Percentiles rank a stretch among this genome's conserved stretches.
These are phyloP conservation scores for Drosophila peninsularis DNA, from an alignment of 2,888 invertebrate species.

Conservation along the genomic window DNA sequence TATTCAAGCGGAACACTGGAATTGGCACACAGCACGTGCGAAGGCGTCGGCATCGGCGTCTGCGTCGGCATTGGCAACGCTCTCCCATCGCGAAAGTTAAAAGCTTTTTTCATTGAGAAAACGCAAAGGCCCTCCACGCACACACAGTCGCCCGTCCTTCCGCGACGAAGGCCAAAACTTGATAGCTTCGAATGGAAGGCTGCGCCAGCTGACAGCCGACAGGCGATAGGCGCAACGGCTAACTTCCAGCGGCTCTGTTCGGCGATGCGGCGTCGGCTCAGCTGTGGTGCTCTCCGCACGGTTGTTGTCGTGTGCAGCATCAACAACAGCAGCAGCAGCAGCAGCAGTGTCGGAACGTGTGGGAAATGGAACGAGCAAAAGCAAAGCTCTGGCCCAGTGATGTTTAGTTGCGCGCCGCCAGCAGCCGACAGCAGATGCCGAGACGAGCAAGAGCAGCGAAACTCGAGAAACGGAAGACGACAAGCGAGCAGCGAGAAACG, in stretches of 20 bases:
- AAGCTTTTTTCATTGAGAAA: conserved; percentile 64
- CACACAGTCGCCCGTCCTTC: not conserved
- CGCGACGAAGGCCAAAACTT: conserved; percentile 13
- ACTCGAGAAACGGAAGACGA: conserved; percentile 20
- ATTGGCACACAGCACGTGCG: conserved; percentile 49
- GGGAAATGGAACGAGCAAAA: conserved; percentile 28
- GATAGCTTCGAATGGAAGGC: conserved; percentile 30
- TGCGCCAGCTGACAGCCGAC: conserved; percentile 52
- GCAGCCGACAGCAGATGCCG: conserved; percentile 76
- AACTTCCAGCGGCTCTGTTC: conserved; percentile 37
- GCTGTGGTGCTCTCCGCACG: conserved; percentile 35
- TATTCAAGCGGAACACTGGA: conserved; percentile 17
- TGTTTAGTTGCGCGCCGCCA: conserved; percentile 70
- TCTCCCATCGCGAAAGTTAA: conserved; percentile 35
- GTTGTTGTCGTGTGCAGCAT: conserved; percentile 35
- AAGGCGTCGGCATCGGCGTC: conserved; percentile 30
- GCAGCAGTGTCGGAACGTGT: conserved; percentile 22
- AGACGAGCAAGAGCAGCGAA: conserved; percentile 54
- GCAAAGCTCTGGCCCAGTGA: conserved; percentile 33
- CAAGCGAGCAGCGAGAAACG: conserved; percentile 18
- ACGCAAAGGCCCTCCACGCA: conserved; percentile 7
- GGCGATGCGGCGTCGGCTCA: conserved; percentile 21
- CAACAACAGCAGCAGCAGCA: conserved; percentile 20
- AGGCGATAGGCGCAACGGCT: conserved; percentile 10
- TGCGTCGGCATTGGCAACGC: conserved; percentile 57